Evolutionary conservation across 2,888 invertebrate species (phyloP).

Genomic region (Sicus ferrugineus): DNA sequence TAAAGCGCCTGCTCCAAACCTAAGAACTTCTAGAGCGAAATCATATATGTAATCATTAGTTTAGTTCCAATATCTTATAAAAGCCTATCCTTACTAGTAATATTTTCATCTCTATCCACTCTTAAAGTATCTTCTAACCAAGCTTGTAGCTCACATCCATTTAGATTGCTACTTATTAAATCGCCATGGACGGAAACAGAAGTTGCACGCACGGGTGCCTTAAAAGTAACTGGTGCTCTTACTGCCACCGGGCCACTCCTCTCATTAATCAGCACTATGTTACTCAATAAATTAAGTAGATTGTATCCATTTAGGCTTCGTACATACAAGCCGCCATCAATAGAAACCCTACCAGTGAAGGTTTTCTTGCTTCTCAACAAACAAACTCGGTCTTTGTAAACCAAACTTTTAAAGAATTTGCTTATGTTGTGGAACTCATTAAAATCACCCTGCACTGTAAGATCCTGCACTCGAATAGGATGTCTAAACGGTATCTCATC

Average conservation of each 20-base stretch:
- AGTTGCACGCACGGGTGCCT: slow-evolving; percentile 52
- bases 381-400: slow-evolving; percentile 49
- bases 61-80: background rate
- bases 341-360: slow-evolving; percentile 56
- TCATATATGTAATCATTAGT: background rate
- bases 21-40: slow-evolving; percentile 57
- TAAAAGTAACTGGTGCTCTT: slow-evolving; percentile 61
- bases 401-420: slow-evolving; percentile 53
- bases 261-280: slow-evolving; percentile 62
- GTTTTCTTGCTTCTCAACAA: slow-evolving; percentile 51
- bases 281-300: slow-evolving; percentile 57
- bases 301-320: slow-evolving; percentile 55
- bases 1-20: slow-evolving; percentile 64
- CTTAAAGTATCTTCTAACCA: slow-evolving; percentile 65
- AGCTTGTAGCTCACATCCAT: slow-evolving; percentile 60
- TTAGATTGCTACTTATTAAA: slow-evolving; percentile 57
- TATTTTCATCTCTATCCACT: slow-evolving; percentile 57
- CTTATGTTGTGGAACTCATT: slow-evolving; percentile 50
- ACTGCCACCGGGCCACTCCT: slow-evolving; percentile 33
- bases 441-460: slow-evolving; percentile 51
- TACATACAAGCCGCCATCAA: slow-evolving; percentile 58
- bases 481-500: slow-evolving; percentile 46
- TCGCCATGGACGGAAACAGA: slow-evolving; percentile 48
- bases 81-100: slow-evolving; percentile 46
- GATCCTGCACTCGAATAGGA: slow-evolving; percentile 39